Percentiles rank a stretch among this genome's conserved stretches.
phyloP scores from a whole-genome alignment of 1,140 invertebrate species.

The Amyelois transitella region DNA sequence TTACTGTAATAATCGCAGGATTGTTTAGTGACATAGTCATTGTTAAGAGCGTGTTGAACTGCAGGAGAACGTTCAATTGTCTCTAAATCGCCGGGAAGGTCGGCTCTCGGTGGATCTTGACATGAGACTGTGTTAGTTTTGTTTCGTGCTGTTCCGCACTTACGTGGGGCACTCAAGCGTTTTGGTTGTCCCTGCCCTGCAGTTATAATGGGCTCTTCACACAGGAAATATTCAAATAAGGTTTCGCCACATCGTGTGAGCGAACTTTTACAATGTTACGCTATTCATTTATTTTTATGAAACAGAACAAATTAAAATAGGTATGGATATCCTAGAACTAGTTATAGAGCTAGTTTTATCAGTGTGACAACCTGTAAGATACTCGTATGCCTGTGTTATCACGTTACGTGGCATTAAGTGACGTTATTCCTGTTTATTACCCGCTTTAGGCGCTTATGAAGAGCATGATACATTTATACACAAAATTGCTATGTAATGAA shows the following conservation, averaged over 20 bases:
- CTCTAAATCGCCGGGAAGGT: background rate
- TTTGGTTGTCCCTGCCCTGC: background rate
- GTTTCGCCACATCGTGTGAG: background rate
- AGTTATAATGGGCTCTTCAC: background rate
- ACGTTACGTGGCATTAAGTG: background rate
- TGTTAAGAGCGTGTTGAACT: background rate
- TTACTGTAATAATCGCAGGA: no score
- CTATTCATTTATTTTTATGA: background rate
- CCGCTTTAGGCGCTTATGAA: background rate
- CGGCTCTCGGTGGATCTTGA: background rate
- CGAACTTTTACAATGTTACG: background rate
- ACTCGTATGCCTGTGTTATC: background rate
- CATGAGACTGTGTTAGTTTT: background rate
- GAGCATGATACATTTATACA: background rate
- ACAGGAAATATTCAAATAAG: background rate
- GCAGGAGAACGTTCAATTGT: background rate
- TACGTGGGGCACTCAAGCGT: background rate
- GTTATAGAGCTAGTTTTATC: background rate
- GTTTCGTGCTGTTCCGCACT: background rate
- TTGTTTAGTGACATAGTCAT: background rate
- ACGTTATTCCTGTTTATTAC: background rate
- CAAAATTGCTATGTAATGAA: background rate
- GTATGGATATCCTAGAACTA: background rate
- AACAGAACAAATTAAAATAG: no score
- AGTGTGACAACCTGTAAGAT: background rate